Conservation (phyloP, 2,797 vertebrate genomes). For the Muscicapa striata region DNA sequence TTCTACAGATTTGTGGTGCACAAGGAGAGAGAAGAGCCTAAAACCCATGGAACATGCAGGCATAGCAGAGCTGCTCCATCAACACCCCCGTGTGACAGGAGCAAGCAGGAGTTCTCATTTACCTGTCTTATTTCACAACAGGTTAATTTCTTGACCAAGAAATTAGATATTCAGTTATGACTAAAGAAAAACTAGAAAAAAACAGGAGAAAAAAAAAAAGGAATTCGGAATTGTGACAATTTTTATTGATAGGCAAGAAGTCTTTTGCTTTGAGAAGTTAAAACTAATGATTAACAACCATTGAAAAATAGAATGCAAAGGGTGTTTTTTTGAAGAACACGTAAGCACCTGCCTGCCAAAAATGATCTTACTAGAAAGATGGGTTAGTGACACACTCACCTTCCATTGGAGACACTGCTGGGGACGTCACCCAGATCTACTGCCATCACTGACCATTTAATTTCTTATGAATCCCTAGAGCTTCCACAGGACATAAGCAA, state of each 20-base stretch:
- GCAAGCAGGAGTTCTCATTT: neutral
- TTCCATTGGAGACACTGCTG: neutral
- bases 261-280: neutral
- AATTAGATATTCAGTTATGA: neutral
- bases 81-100: neutral
- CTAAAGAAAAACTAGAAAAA: neutral
- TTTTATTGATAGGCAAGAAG: neutral
- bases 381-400: neutral
- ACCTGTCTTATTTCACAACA: neutral
- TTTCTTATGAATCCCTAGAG: neutral
- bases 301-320: neutral
- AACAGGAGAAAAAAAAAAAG: neutral
- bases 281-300: neutral
- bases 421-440: neutral
- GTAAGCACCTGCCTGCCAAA: fast-evolving
- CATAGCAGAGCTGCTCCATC: neutral
- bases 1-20: neutral
- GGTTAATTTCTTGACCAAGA: neutral
- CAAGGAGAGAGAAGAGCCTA: neutral
- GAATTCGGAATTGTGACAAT: neutral
- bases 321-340: neutral
- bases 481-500: neutral
- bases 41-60: neutral
- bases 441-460: neutral
- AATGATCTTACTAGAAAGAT: neutral